Base-by-base conservation (phyloP, 2,888 invertebrate genomes). In the Hirtodrosophila trivittata region DNA sequence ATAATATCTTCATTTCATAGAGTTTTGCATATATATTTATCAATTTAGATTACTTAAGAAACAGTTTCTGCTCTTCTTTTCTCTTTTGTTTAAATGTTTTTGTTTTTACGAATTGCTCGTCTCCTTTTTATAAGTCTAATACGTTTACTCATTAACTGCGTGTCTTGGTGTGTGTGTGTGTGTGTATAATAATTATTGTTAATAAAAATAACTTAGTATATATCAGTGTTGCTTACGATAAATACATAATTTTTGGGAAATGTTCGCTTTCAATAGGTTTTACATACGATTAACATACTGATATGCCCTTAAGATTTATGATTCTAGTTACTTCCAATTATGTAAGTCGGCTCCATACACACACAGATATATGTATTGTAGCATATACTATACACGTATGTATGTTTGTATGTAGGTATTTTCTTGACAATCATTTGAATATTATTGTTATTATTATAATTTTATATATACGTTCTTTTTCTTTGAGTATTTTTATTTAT, bases 221-320 rank as follows among this genome's bases (percentile, higher is more conserved):
- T 86, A 81, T 84, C 86, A 84, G 84, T 84, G 84, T 84, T 60
- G 74, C 77, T 76, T 81, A 77, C 26, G 35, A 49, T 70, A 66
- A 59, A 76, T 76, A 28, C 18, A 21, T 2, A 64, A 68, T 67
- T 63, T 76, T 69, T n/a, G n/a, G 70, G 75, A 75, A 80, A 47
- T 68, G 68, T 70, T 71, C 65, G 71, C 58, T 66, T 58, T 66
- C 60, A 68, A 68, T 66, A 49, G 32, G 45, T 52, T 50, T 49
- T 32, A 42, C 25, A 55, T 54, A 52, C 30, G 52, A 57, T 30
- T 67, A n/a, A n/a, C n/a, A n/a, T 21, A 70, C 60, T 70, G 72
- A 71, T 71, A 66, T 71, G 70, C 59, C 32, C 70, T 66, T 59
- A 66, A 52, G 5, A 56, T 4, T 56, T 66, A 66, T 49, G 41